A percentile compares a stretch with the other conserved stretches of the same genome.
These are phyloP conservation scores for Dynastes maya DNA, from an alignment of 2,888 invertebrate genomes.

Conservation along the genomic window DNA sequence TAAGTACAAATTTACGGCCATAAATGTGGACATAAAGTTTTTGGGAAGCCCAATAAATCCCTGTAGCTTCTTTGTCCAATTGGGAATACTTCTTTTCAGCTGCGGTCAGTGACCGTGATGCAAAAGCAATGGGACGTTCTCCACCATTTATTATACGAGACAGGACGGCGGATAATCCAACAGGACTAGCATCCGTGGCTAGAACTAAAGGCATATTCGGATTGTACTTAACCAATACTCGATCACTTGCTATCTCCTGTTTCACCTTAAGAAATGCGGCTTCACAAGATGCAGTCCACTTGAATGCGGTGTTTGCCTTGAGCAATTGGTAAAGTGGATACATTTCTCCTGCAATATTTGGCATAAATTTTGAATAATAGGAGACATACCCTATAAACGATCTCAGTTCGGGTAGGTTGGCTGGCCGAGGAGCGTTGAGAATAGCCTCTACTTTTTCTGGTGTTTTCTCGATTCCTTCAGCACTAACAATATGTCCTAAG, in stretches of 20 bases:
- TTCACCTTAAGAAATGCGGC: slow-evolving; percentile 55
- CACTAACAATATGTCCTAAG: slow-evolving; percentile 25
- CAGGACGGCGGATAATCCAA: not conserved
- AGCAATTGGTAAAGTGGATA: slow-evolving; percentile 53
- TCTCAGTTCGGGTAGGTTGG: slow-evolving; percentile 36
- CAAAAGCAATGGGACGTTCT: slow-evolving; percentile 57
- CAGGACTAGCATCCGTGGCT: slow-evolving; percentile 50
- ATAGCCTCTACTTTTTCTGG: slow-evolving; percentile 36
- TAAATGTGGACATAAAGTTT: not conserved
- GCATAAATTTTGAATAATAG: slow-evolving; percentile 56
- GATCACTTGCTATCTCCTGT: slow-evolving; percentile 54
- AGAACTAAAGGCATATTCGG: slow-evolving; percentile 54
- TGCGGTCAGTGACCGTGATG: slow-evolving; percentile 51
- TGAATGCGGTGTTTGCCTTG: slow-evolving; percentile 48
- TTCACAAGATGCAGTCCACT: slow-evolving; percentile 54
- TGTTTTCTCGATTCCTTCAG: slow-evolving; percentile 26
- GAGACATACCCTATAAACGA: slow-evolving; percentile 54
- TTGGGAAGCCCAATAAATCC: not conserved
- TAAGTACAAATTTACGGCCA: not conserved
- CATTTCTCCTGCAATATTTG: slow-evolving; percentile 51
- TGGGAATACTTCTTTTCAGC: slow-evolving; percentile 57
- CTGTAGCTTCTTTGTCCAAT: slow-evolving; percentile 16
- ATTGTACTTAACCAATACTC: slow-evolving; percentile 55
- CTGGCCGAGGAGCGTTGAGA: slow-evolving; percentile 20
- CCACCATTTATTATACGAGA: slow-evolving; percentile 51